Evolutionary conservation across 2,888 invertebrate genomes (phyloP).

Genomic region (Trachelus iudaicus): DNA sequence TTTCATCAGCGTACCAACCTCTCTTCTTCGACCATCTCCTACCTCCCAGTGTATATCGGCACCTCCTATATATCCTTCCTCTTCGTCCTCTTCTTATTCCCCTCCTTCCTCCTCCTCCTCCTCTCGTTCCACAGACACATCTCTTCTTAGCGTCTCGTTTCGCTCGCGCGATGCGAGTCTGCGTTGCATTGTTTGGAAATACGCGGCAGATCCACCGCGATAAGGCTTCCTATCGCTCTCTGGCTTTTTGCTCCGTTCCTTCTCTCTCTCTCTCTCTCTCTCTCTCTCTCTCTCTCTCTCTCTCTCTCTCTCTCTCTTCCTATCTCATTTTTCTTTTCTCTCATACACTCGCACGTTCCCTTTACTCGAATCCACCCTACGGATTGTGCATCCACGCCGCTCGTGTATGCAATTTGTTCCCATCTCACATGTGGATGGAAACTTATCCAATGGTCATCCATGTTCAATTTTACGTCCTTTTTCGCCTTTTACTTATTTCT

Average conservation of each 20-base stretch:
- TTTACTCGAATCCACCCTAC: not conserved
- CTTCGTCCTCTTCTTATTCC: conserved; percentile 17
- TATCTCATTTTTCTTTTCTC: not conserved
- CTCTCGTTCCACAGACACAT: conserved; percentile 18
- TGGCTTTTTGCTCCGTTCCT: conserved; percentile 23
- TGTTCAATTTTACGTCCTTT: not conserved
- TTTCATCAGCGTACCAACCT: conserved; percentile 24
- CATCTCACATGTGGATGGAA: conserved; percentile 29
- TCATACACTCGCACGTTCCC: not conserved
- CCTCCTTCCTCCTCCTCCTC: conserved; percentile 25
- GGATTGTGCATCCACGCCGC: conserved; percentile 46
- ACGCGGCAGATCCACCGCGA: conserved; percentile 51
- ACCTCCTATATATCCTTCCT: conserved; percentile 4
- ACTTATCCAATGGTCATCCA: conserved; percentile 6
- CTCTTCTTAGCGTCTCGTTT: conserved; percentile 10
- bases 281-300: conserved; percentile 9
- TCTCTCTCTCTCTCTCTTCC: conserved; percentile 17
- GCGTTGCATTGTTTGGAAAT: conserved; percentile 62
- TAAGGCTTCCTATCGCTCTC: conserved; percentile 28
- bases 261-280: not conserved
- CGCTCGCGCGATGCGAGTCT: conserved; percentile 6
- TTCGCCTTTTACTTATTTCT: not conserved
- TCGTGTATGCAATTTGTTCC: conserved; percentile 61
- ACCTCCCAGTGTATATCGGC: too few species aligned
- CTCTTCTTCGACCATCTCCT: conserved; percentile 21